Evolutionary conservation across 2,888 invertebrate species (phyloP).

Genomic region (Agriopis leucophaearia): DNA sequence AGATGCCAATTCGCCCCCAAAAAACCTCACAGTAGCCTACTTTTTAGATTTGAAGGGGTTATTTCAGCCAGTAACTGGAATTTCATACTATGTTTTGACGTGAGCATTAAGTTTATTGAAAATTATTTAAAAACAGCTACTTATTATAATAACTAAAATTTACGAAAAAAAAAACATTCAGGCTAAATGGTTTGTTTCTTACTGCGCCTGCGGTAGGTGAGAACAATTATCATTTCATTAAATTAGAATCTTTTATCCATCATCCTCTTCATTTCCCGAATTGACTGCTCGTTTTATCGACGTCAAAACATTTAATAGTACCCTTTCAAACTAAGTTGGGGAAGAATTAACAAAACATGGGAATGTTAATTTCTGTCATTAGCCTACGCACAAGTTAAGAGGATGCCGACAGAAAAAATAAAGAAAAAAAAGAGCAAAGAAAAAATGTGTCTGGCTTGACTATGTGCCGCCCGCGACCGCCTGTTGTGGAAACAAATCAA

Average conservation of each 20-base stretch:
- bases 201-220: conserved; percentile 25
- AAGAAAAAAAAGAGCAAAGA: conserved; percentile 62
- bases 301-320: conserved; percentile 72
- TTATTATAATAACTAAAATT: too few relatives aligned
- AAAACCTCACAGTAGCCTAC: too few relatives aligned
- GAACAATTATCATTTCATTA: conserved; percentile 35
- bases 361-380: conserved; percentile 84
- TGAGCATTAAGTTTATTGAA: too few relatives aligned
- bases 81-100: too few relatives aligned
- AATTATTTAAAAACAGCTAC: too few relatives aligned
- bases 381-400: conserved; percentile 72
- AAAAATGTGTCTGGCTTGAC: conserved; percentile 69
- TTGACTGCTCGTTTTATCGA: conserved; percentile 44
- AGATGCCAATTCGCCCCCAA: too few relatives aligned
- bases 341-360: conserved; percentile 77
- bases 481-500: conserved; percentile 81
- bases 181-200: too few relatives aligned
- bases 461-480: conserved; percentile 64
- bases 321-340: conserved; percentile 63
- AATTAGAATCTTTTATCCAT: conserved; percentile 36
- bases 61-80: too few relatives aligned
- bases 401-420: conserved; percentile 72
- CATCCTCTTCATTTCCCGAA: conserved; percentile 33
- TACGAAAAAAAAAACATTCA: too few relatives aligned
- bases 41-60: too few relatives aligned